A percentile compares a stretch with the other conserved stretches of the same genome.
These are phyloP conservation scores for Pycnonotus jocosus DNA, from an alignment of 2,113 vertebrate genomes.

Conservation along the genomic window DNA sequence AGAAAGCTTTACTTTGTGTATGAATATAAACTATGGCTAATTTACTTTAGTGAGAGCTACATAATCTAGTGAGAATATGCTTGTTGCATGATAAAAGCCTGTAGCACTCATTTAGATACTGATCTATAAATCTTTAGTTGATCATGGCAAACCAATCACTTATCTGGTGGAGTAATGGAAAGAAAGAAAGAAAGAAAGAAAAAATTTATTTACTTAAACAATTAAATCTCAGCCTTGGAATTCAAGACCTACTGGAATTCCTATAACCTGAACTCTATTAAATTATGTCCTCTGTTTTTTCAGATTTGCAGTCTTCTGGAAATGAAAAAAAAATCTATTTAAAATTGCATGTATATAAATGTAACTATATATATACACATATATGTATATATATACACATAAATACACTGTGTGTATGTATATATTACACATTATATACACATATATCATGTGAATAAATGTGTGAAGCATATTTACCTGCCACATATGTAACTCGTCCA, in stretches of 20 bases:
- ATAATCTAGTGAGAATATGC: background rate
- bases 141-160: background rate
- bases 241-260: background rate
- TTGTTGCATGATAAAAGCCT: background rate
- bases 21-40: background rate
- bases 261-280: background rate
- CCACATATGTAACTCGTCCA: background rate
- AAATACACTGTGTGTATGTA: background rate
- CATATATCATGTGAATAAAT: background rate
- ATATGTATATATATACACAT: background rate
- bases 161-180: background rate
- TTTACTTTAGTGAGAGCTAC: background rate
- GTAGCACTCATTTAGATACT: background rate
- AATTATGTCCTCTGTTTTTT: background rate
- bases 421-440: background rate
- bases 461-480: background rate
- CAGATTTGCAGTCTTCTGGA: background rate
- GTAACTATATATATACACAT: background rate
- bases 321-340: background rate
- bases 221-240: background rate
- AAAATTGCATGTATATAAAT: background rate
- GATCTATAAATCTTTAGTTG: background rate
- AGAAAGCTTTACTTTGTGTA: background rate
- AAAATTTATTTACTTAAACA: background rate
- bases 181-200: background rate